A percentile compares a stretch with the other conserved stretches of the same genome.
These are phyloP conservation scores for Chymomyza procnemis DNA, from an alignment of 2,888 invertebrate genomes.

Conservation along the genomic window DNA sequence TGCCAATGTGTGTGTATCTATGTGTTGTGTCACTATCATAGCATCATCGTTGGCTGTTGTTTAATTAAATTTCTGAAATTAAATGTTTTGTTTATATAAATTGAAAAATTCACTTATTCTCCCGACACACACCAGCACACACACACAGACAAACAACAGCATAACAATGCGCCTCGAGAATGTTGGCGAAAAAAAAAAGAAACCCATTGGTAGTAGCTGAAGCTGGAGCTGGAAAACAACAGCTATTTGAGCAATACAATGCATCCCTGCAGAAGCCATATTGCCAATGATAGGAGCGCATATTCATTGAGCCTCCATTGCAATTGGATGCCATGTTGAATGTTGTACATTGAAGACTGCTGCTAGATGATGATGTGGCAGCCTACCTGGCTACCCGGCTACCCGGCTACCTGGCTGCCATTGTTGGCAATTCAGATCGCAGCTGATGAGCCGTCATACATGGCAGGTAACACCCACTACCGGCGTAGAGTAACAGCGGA, in stretches of 20 bases:
- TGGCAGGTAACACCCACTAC: conserved; percentile 16
- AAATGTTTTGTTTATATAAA: conserved; percentile 79
- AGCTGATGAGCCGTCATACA: conserved; percentile 39
- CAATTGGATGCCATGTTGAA: background rate
- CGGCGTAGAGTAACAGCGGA: background rate
- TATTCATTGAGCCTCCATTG: background rate
- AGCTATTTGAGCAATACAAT: background rate
- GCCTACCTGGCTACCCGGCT: conserved; percentile 27
- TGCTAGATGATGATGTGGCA: background rate
- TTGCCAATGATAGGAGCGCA: background rate
- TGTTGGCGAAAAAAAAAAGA: background rate
- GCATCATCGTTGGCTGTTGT: conserved; percentile 51
- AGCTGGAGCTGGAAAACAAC: background rate
- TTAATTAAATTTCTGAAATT: conserved; percentile 79
- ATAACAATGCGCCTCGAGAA: background rate
- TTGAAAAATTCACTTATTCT: conserved; percentile 75
- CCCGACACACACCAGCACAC: conserved; percentile 38
- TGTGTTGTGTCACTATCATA: background rate
- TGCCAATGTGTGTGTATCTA: conserved; percentile 29
- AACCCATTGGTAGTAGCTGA: too few relatives aligned
- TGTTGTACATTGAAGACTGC: too few relatives aligned
- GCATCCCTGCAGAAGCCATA: background rate
- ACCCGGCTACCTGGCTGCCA: conserved; percentile 31
- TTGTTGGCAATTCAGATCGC: conserved; percentile 61
- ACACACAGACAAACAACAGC: background rate